phyloP scores from a whole-genome alignment of 2,113 vertebrate species.

The Amphilophus citrinellus region DNA sequence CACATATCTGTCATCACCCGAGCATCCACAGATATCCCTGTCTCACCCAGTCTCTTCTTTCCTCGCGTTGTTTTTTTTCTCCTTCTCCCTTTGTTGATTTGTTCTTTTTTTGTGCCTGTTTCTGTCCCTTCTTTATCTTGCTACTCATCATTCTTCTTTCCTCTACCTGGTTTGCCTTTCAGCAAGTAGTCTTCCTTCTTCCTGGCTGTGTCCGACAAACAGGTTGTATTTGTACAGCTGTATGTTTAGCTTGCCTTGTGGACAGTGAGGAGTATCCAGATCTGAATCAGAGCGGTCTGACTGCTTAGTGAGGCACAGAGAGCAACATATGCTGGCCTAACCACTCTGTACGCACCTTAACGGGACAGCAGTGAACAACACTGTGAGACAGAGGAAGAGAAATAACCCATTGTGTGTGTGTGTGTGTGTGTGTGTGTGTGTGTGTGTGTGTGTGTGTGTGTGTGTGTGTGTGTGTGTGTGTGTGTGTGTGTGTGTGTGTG shows the following conservation, averaged over 20 bases:
- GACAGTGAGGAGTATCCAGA: conserved; percentile 45
- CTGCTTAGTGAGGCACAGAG: conserved; percentile 61
- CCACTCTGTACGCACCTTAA: conserved; percentile 60
- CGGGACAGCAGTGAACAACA: conserved; percentile 51
- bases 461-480: neutral
- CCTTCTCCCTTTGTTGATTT: conserved; percentile 56
- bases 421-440: too few relatives aligned
- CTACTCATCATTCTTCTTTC: conserved; percentile 25
- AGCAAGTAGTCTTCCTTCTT: conserved; percentile 18
- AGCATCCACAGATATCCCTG: conserved; percentile 55
- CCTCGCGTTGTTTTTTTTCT: conserved; percentile 52
- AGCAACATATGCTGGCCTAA: conserved; percentile 60
- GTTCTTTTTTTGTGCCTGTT: conserved; percentile 36
- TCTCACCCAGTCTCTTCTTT: conserved; percentile 54
- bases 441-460: too few relatives aligned
- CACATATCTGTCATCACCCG: conserved; percentile 72
- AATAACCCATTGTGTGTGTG: neutral
- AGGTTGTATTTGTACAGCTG: conserved; percentile 67
- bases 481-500: neutral
- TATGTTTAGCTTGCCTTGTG: conserved; percentile 55
- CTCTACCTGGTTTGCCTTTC: conserved; percentile 45
- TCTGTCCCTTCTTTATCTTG: conserved; percentile 18
- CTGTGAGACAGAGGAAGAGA: conserved; percentile 31
- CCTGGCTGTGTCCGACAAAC: conserved; percentile 18
- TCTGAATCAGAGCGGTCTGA: conserved; percentile 51